Evolutionary conservation across 2,888 invertebrate genomes (phyloP), one percentile per base, ranked within the genome.

Genomic region (Heliconius aoede): DNA sequence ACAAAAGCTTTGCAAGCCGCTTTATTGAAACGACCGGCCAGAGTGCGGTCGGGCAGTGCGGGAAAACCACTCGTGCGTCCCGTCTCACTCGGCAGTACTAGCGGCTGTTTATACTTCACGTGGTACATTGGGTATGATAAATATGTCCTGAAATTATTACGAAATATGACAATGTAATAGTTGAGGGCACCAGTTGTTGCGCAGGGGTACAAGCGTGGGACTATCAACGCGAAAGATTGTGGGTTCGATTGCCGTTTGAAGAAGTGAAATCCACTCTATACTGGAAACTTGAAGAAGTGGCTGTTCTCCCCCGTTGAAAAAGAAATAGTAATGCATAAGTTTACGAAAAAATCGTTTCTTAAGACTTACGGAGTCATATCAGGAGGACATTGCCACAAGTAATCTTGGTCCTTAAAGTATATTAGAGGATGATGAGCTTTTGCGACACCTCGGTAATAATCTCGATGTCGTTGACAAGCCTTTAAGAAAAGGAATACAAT

Each of bases 361-460:
- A 60, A 28, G 18, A 89, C 93, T 87, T 85, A 94, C 94, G 91
- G 86, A 69, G 95, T 95, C 86, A 95, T 95, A 83, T 95, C 95
- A 65, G 92, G 86, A 13, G 96, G 95, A 82, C 95, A 95, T 84
- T 95, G 95, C 85, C 92, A 95, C 81, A 85, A 84, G 81, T 93
- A 95, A 67, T 91, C 86, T 7, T 92, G 86, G 1, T 91, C 89
- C 79, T 90, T 94, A 86, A 96, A 96, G 85, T 95, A 96, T 71
- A 90, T 84, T 65, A 96, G 84, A 0, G 96, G 95, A 86, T 96
- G 96, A 78, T 95, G 83, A 3, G 93, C 90, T 73, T 95, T 95
- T 3, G 95, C 89, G 78, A 95, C 94, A 62, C 96, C 96, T 86
- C 95, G 95, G 84, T 96, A 96, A 84, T 95, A 95, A 83, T 96